Percentiles rank a stretch among this genome's conserved stretches.
Evolutionary conservation across 2,888 invertebrate species (phyloP).

Genomic region (Tenthredo scrophulariae): DNA sequence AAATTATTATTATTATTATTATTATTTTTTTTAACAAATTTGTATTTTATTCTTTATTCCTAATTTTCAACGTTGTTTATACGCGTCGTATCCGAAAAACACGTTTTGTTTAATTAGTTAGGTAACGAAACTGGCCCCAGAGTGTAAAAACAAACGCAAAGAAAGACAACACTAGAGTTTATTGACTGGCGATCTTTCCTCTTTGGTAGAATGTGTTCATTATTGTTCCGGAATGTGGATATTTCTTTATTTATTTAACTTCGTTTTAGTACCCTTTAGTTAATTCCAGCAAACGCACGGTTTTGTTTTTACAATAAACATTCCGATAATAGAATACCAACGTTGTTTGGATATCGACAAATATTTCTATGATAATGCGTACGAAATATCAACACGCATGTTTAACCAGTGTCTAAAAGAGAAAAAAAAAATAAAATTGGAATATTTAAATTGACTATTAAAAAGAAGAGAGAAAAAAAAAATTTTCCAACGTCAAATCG

Average conservation of each 20-base stretch:
- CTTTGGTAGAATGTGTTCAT: background rate
- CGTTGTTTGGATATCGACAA: background rate
- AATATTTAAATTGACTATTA: background rate
- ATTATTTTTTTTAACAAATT: background rate
- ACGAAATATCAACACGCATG: background rate
- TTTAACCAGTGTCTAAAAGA: background rate
- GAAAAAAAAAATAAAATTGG: background rate
- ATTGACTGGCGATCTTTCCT: background rate
- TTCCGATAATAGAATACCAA: background rate
- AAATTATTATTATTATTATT: too few relatives aligned
- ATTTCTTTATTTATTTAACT: slow-evolving; percentile 25
- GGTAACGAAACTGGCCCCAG: too few relatives aligned
- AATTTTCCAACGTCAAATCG: background rate
- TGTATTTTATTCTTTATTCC: background rate
- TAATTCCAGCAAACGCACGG: background rate
- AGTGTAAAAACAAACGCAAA: background rate
- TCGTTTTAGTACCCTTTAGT: background rate
- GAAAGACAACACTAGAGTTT: background rate
- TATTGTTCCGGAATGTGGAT: background rate
- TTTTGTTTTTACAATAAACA: slow-evolving; percentile 14
- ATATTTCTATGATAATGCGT: background rate
- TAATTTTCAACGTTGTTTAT: background rate
- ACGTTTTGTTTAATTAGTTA: background rate
- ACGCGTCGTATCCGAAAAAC: background rate
- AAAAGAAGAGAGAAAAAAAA: background rate